Conservation (phyloP, 2,797 vertebrate species). For the Notoglanidium macrostoma region DNA sequence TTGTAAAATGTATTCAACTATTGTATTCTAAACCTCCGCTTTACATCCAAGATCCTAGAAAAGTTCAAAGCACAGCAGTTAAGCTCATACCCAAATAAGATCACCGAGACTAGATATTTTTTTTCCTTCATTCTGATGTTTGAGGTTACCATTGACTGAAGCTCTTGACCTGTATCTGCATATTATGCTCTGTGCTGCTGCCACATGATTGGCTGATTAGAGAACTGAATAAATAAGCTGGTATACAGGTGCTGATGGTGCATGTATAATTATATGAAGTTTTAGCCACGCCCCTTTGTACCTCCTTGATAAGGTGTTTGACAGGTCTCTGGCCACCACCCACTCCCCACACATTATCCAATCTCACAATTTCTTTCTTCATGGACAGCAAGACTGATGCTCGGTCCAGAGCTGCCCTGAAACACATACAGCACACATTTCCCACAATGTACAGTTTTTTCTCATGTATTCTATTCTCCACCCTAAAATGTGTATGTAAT, state of each 20-base stretch:
- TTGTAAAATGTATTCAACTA: too few relatives aligned
- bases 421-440: neutral
- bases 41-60: neutral
- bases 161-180: too few relatives aligned
- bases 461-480: too few relatives aligned
- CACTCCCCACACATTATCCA: conserved; percentile 90
- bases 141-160: too few relatives aligned
- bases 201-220: too few relatives aligned
- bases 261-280: neutral
- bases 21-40: neutral
- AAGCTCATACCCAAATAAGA: neutral
- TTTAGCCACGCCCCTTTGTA: conserved; percentile 50
- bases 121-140: too few relatives aligned
- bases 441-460: neutral
- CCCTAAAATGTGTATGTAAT: neutral
- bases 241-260: too few relatives aligned
- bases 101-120: too few relatives aligned
- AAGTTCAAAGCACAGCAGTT: neutral
- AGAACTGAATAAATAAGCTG: too few relatives aligned
- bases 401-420: conserved; percentile 83
- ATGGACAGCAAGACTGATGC: conserved; percentile 83
- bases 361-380: conserved; percentile 80
- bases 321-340: conserved; percentile 87
- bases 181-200: too few relatives aligned
- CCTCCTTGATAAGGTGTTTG: conserved; percentile 87